phyloP scores from a whole-genome alignment of 2,888 invertebrate genomes.

The Latrodectus hesperus region DNA sequence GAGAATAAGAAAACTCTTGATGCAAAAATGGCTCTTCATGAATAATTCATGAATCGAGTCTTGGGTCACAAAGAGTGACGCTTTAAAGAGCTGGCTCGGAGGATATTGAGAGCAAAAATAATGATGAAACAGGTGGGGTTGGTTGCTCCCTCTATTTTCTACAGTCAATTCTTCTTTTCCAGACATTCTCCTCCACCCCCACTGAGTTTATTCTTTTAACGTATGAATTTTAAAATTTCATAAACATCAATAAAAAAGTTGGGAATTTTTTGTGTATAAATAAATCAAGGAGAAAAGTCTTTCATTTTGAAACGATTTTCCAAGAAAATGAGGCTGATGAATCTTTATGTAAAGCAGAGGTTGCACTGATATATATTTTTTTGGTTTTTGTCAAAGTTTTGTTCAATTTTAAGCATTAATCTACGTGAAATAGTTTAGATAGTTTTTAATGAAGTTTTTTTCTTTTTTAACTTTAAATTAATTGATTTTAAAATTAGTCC shows the following conservation, averaged over 20 bases:
- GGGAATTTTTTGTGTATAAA: constrained; percentile 2
- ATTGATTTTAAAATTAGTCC: too few species aligned
- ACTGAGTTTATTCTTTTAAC: background rate
- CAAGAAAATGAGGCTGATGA: background rate
- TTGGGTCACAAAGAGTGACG: constrained; percentile 9
- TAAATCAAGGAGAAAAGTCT: background rate
- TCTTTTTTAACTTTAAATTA: too few species aligned
- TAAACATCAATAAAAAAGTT: background rate
- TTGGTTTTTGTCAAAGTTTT: too few species aligned
- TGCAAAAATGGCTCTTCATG: constrained; percentile 32
- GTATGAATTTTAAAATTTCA: constrained; percentile 3
- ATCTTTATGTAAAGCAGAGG: background rate
- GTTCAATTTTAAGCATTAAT: too few species aligned
- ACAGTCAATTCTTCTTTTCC: background rate
- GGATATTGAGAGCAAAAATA: constrained; percentile 40
- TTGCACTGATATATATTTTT: too few species aligned
- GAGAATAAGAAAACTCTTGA: background rate
- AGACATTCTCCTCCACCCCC: background rate
- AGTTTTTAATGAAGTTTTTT: too few species aligned
- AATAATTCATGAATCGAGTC: constrained; percentile 38
- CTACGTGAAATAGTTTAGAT: too few species aligned
- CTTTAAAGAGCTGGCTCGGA: constrained; percentile 39
- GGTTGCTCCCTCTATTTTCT: background rate
- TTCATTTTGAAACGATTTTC: background rate
- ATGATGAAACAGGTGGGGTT: constrained; percentile 30